phyloP scores from a whole-genome alignment of 2,888 invertebrate species.

The Ditula angustiorana region DNA sequence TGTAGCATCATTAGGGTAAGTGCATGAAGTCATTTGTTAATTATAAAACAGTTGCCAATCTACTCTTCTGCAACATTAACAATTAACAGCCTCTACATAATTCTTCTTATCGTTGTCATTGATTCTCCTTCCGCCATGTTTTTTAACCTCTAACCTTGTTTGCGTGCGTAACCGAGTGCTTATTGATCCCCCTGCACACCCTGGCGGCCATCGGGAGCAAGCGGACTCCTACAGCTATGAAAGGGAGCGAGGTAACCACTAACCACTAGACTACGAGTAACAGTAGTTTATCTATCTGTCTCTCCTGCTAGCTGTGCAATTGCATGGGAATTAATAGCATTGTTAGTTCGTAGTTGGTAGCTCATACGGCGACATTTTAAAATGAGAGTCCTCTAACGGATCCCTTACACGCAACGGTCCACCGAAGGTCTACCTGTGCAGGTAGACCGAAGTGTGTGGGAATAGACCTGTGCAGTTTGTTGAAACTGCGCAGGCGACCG shows the following conservation, averaged over 20 bases:
- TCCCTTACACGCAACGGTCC: no score
- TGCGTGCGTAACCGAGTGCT: constrained; percentile 61
- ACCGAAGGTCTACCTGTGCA: no score
- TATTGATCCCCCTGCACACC: constrained; percentile 73
- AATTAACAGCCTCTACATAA: background rate
- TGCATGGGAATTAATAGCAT: background rate
- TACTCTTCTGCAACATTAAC: background rate
- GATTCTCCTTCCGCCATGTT: no score
- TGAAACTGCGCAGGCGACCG: no score
- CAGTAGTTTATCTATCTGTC: constrained; percentile 7
- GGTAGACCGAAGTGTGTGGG: no score
- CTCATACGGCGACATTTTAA: no score
- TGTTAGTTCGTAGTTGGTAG: background rate
- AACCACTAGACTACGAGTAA: constrained; percentile 30
- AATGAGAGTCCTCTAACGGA: no score
- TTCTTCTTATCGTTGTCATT: background rate
- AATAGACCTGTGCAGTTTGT: no score
- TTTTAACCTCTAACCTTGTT: background rate
- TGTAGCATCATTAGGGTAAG: no score
- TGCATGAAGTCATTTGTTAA: no score
- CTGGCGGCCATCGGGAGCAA: constrained; percentile 77
- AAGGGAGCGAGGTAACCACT: constrained; percentile 88
- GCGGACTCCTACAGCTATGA: constrained; percentile 88
- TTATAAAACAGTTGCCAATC: no score
- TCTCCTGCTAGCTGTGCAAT: background rate